Conservation (phyloP, 2,113 vertebrate genomes). For the Uria lomvia region DNA sequence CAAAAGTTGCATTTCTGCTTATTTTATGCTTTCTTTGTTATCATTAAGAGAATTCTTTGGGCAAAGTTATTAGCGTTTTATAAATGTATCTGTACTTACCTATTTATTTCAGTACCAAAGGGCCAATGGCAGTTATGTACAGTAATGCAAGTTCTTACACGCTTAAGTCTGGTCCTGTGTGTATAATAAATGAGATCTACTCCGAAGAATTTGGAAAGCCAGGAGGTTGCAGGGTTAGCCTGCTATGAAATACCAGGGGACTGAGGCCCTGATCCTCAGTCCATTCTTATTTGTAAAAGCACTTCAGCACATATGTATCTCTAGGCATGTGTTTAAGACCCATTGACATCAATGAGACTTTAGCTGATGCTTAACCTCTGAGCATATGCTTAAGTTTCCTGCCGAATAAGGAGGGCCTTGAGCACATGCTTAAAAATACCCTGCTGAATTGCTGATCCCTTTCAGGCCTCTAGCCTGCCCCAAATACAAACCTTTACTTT, state of each 20-base stretch:
- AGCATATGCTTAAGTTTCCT: constrained; percentile 66
- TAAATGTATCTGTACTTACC: neutral
- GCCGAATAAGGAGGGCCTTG: constrained; percentile 34
- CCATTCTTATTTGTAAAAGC: constrained; percentile 60
- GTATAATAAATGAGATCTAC: constrained; percentile 66
- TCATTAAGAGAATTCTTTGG: neutral
- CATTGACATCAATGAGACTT: constrained; percentile 64
- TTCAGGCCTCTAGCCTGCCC: neutral
- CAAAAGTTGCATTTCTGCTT: neutral
- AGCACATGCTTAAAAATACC: constrained; percentile 62
- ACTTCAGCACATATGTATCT: constrained; percentile 65
- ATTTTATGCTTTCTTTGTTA: neutral
- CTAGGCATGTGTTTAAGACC: constrained; percentile 64
- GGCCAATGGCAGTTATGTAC: constrained; percentile 21
- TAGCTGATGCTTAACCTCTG: constrained; percentile 66
- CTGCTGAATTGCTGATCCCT: constrained; percentile 55
- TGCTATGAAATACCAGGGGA: constrained; percentile 54
- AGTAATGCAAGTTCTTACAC: constrained; percentile 34
- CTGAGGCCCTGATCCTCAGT: constrained; percentile 61
- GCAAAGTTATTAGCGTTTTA: neutral
- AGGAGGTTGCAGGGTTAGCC: constrained; percentile 60
- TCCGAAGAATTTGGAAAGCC: constrained; percentile 62
- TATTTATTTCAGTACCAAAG: constrained; percentile 1
- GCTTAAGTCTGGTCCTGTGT: constrained; percentile 33
- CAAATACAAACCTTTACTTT: neutral